Conservation (phyloP, 2,888 invertebrate genomes). For the Ptycholaimellus sp. region DNA sequence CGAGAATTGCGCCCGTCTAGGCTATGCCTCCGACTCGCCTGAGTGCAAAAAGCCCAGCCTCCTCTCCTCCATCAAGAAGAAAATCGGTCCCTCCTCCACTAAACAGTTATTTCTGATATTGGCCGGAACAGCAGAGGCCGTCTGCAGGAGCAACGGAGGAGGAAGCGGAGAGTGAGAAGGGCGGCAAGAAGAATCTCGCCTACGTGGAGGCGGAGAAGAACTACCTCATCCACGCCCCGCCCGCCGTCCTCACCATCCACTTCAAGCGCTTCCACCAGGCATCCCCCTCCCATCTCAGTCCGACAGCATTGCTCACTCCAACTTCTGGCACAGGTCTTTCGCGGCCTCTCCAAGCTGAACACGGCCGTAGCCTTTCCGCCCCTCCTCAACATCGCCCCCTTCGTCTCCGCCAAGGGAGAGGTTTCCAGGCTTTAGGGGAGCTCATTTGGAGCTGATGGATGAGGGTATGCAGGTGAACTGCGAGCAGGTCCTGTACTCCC, state of each 20-base stretch:
- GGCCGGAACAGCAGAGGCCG: too few species aligned
- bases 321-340: background rate
- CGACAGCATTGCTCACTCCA: background rate
- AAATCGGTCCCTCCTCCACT: too few species aligned
- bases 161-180: background rate
- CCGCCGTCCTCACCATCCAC: conserved; percentile 75
- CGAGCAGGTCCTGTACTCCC: conserved; percentile 48
- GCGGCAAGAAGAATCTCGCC: background rate
- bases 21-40: too few species aligned
- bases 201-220: conserved; percentile 30
- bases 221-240: conserved; percentile 56
- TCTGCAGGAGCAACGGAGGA: too few species aligned
- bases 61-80: too few species aligned
- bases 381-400: conserved; percentile 62
- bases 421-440: conserved; percentile 3
- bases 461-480: conserved; percentile 10
- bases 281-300: too few species aligned
- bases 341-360: conserved; percentile 39
- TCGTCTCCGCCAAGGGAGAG: conserved; percentile 36
- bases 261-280: conserved; percentile 76
- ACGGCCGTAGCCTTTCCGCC: conserved; percentile 58
- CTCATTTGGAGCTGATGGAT: conserved; percentile 9
- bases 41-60: too few species aligned
- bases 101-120: too few species aligned
- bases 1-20: too few species aligned